Percentiles rank a stretch among this genome's conserved stretches.
phyloP scores from a whole-genome alignment of 2,797 vertebrate genomes.

The Gastrophryne carolinensis region DNA sequence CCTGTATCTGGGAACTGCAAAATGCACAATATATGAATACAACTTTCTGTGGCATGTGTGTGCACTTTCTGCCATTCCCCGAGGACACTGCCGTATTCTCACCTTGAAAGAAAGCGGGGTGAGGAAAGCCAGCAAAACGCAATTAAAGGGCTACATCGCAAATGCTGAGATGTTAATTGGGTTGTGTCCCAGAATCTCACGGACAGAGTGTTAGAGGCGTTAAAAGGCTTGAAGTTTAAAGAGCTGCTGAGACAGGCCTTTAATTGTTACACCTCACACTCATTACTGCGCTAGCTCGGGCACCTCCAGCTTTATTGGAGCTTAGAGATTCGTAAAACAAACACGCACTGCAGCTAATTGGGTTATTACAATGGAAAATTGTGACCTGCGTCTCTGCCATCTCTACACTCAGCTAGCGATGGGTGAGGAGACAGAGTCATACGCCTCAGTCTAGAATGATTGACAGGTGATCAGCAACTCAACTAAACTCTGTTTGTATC shows the following conservation, averaged over 20 bases:
- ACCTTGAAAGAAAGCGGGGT: conserved; percentile 80
- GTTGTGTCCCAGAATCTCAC: conserved; percentile 79
- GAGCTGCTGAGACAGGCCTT: conserved; percentile 67
- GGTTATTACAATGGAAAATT: conserved; percentile 81
- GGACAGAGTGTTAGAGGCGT: conserved; percentile 82
- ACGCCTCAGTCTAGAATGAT: neutral
- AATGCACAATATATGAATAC: neutral
- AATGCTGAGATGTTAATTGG: conserved; percentile 84
- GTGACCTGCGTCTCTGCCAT: conserved; percentile 55
- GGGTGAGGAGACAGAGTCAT: conserved; percentile 1
- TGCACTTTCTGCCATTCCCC: conserved; percentile 22
- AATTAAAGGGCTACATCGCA: conserved; percentile 83
- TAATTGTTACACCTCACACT: conserved; percentile 84
- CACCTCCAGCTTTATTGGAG: conserved; percentile 82
- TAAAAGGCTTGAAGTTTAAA: conserved; percentile 82
- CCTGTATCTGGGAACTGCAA: neutral
- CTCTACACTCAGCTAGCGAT: conserved; percentile 3
- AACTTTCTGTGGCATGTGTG: conserved; percentile 24
- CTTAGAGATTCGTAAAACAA: conserved; percentile 85
- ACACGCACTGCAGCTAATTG: conserved; percentile 81
- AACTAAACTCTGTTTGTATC: neutral
- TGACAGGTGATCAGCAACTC: neutral
- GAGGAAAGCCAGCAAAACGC: conserved; percentile 80
- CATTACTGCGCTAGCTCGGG: conserved; percentile 78
- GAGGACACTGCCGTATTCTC: conserved; percentile 53